Evolutionary conservation across 2,888 invertebrate genomes (phyloP), one percentile per base, ranked within the genome.

Genomic region (Eupithecia vulgata): DNA sequence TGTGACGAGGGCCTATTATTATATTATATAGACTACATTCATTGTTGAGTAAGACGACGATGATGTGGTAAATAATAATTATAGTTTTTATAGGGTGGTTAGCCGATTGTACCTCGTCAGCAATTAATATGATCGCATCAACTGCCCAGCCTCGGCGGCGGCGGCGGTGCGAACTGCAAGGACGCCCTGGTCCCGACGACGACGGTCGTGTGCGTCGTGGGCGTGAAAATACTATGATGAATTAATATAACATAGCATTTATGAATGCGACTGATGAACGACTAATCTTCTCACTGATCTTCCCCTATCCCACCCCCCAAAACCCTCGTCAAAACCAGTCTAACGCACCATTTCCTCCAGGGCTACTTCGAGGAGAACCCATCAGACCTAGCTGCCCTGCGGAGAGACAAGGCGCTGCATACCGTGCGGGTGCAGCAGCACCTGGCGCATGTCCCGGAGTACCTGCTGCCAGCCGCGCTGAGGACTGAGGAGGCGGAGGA

Each of bases 301-400:
- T 13, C 17, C 65, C 25, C 1, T 17, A 61, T 5, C 10, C 21
- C 4, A 52, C 10, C 6, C 13, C 13, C 68, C n/a, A 42, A 13
- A 5, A 17, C 13, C 8, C n/a, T 62, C 65, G 35, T 15, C 30
- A 45, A n/a, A n/a, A 42, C 6, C 6, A 6, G 65, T 42, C 21
- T 64, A 73, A 74, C 68, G 30, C 65, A 59, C n/a, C 5, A 35
- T 48, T 5, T 12, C 30, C 5, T 3, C 0, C 88, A 97, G 96
- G 96, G 97, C 34, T 98, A 98, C 91, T 99, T 99, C 88, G 97
- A 98, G 85, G 98, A 98, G 81, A 98, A 99, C 90, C 98, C 99
- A 0, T 95, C 96, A 7, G 99, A 99, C 88, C 90, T 98, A 68
- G 96, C 97, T 81, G 97, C 98, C 0, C 89, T 99, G 65, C 94